These are phyloP conservation scores for Bombus picipes DNA, from an alignment of 1,140 invertebrate genomes.

Conservation along the genomic window DNA sequence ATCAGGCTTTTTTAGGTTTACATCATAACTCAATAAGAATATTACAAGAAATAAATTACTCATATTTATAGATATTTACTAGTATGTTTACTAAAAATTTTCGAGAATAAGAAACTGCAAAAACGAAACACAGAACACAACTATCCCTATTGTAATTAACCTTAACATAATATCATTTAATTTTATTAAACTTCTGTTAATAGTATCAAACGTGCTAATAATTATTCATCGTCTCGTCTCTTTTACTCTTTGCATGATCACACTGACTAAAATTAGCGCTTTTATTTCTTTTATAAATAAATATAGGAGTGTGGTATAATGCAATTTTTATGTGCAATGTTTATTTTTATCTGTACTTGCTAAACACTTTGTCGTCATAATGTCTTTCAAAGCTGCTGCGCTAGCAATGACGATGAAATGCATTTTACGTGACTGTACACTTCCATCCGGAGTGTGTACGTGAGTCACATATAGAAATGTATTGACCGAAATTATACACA, in stretches of 20 bases:
- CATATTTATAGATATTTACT: not conserved
- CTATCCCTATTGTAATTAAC: not conserved
- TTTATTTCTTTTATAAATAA: not conserved
- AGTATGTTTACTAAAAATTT: not conserved
- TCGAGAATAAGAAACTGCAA: not conserved
- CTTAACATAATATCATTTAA: not conserved
- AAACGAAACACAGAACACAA: not conserved
- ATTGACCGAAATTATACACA: not conserved
- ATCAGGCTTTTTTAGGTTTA: not conserved
- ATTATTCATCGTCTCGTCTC: not conserved
- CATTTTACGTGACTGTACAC: constrained; percentile 54
- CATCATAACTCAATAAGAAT: not conserved
- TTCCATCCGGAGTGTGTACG: constrained; percentile 57
- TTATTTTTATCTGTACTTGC: constrained; percentile 9
- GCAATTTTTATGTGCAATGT: not conserved
- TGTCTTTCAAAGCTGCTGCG: constrained; percentile 22
- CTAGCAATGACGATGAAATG: constrained; percentile 43
- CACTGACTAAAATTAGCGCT: not conserved
- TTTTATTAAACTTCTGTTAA: constrained; percentile 5
- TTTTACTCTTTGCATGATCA: not conserved
- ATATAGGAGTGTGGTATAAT: not conserved
- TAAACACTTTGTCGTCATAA: not conserved
- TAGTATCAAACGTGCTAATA: constrained; percentile 12
- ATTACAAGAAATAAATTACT: not conserved
- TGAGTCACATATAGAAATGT: constrained; percentile 43